Evolutionary conservation across 1,140 invertebrate genomes (phyloP).

Genomic region (Megalopta genalis): DNA sequence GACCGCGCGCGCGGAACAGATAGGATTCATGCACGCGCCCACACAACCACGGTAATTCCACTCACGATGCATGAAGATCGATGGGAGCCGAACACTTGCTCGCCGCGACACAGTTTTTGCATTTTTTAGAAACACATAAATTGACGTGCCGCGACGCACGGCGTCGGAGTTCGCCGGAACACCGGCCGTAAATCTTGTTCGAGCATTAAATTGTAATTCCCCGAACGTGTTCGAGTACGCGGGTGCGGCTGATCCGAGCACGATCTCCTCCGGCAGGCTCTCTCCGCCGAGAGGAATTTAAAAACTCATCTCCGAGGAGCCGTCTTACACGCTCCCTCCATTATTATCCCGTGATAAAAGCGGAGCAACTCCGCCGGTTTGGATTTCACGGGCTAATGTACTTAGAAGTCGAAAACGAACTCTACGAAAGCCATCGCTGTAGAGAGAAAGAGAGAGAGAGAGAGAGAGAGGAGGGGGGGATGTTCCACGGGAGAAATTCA

Average conservation of each 20-base stretch:
- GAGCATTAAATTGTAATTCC: constrained; percentile 25
- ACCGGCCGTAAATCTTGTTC: no score
- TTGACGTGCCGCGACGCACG: no score
- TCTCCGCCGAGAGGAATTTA: not conserved
- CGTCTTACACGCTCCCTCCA: not conserved
- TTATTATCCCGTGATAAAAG: not conserved
- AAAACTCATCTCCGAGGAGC: constrained; percentile 13
- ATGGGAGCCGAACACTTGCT: no score
- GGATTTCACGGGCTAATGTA: not conserved
- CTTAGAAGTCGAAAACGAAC: constrained; percentile 5
- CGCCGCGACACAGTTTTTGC: not conserved
- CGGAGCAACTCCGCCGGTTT: not conserved
- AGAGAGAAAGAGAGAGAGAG: no score
- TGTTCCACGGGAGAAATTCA: not conserved
- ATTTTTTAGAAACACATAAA: no score
- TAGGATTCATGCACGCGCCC: no score
- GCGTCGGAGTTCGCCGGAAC: not conserved
- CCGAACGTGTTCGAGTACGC: not conserved
- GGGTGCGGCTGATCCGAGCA: no score
- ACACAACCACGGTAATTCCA: no score
- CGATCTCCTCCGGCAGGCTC: no score
- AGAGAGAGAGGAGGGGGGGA: no score
- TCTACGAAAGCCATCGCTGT: not conserved
- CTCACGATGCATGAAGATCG: no score
- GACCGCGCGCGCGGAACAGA: no score